Evolutionary conservation across 2,888 invertebrate species (phyloP).

Genomic region (Cylloceria caligata): DNA sequence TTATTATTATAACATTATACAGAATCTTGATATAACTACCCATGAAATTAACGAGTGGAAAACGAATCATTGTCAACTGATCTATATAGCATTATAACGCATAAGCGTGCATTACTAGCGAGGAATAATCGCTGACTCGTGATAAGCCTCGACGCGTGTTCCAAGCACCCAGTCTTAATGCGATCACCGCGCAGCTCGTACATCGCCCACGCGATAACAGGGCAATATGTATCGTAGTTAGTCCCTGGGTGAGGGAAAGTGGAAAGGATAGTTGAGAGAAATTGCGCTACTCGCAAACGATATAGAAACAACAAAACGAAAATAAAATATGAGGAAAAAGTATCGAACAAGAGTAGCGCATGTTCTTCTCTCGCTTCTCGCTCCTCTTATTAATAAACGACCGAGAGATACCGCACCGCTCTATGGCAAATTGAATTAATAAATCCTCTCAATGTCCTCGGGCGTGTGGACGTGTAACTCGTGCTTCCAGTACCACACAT

Average conservation of each 20-base stretch:
- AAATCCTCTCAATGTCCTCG: constrained; percentile 54
- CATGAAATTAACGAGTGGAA: constrained; percentile 56
- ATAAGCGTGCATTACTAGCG: not conserved
- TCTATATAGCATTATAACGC: constrained; percentile 5
- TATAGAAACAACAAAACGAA: constrained; percentile 20
- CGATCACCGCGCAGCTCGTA: not conserved
- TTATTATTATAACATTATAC: constrained; percentile 48
- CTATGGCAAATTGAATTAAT: constrained; percentile 67
- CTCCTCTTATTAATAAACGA: constrained; percentile 57
- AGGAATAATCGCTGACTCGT: not conserved
- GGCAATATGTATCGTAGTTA: not conserved
- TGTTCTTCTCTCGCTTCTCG: constrained; percentile 46
- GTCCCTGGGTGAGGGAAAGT: constrained; percentile 32
- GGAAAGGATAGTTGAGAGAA: constrained; percentile 32
- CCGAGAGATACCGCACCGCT: constrained; percentile 33
- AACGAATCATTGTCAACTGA: constrained; percentile 39
- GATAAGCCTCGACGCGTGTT: constrained; percentile 44
- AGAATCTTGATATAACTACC: constrained; percentile 43
- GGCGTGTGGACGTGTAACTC: constrained; percentile 49
- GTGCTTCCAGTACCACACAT: constrained; percentile 15
- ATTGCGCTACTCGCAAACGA: constrained; percentile 45
- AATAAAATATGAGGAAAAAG: constrained; percentile 21
- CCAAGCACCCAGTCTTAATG: not conserved
- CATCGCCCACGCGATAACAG: constrained; percentile 17
- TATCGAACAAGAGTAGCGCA: constrained; percentile 45